These are phyloP conservation scores for Cheilosia variabilis DNA, from an alignment of 2,888 invertebrate genomes.

Conservation along the genomic window DNA sequence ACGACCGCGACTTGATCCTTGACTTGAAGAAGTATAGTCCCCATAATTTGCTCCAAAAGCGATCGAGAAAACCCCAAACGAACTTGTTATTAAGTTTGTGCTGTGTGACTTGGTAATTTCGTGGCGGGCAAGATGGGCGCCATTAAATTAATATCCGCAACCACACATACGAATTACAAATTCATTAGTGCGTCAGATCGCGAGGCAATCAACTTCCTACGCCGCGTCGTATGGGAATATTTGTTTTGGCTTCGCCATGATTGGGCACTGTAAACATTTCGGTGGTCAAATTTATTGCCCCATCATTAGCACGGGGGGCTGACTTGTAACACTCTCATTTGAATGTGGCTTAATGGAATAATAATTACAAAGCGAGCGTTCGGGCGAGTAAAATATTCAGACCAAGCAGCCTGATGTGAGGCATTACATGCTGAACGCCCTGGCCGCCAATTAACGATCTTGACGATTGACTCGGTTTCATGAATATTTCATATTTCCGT, in stretches of 20 bases:
- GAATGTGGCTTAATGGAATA: conserved; percentile 48
- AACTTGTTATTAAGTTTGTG: conserved; percentile 48
- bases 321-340: conserved; percentile 10
- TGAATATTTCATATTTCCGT: conserved; percentile 46
- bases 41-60: conserved; percentile 18
- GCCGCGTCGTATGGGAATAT: conserved; percentile 7
- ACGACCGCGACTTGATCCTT: neutral
- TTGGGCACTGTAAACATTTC: conserved; percentile 64
- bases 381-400: conserved; percentile 28
- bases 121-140: neutral
- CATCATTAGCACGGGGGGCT: conserved; percentile 42
- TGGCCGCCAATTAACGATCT: conserved; percentile 10
- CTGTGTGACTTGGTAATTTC: conserved; percentile 32
- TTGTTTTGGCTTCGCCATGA: conserved; percentile 61
- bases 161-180: conserved; percentile 51
- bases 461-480: conserved; percentile 28
- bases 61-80: conserved; percentile 16
- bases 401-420: neutral
- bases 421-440: neutral
- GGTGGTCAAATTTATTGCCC: conserved; percentile 57
- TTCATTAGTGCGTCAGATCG: conserved; percentile 56
- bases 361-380: conserved; percentile 46
- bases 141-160: conserved; percentile 47
- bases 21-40: neutral
- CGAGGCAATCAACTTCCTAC: conserved; percentile 36